Conservation (phyloP, 2,797 vertebrate genomes). For the Gymnopithys bicolor region DNA sequence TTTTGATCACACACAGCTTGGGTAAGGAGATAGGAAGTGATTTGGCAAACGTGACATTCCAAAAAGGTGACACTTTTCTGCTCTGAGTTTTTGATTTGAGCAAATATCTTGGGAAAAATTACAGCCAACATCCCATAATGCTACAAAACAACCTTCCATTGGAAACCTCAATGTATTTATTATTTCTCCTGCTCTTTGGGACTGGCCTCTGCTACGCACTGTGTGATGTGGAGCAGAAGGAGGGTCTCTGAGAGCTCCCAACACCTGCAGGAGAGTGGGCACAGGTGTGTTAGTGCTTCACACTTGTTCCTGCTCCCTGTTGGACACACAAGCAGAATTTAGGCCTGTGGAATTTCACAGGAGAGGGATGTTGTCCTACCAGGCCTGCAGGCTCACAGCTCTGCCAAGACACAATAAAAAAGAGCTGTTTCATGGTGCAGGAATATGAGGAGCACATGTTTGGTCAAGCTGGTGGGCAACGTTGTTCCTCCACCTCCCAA, state of each 20-base stretch:
- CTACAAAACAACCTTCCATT: not conserved
- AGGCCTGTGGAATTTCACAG: not conserved
- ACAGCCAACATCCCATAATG: not conserved
- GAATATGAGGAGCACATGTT: conserved; percentile 53
- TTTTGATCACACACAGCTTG: not conserved
- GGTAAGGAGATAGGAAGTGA: not conserved
- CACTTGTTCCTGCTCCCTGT: not conserved
- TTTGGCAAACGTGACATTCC: not conserved
- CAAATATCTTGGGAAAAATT: not conserved
- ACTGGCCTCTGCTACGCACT: not conserved
- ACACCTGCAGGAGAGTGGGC: not conserved
- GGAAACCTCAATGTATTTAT: not conserved
- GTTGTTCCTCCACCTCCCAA: conserved; percentile 25
- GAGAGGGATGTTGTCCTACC: not conserved
- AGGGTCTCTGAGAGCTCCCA: not conserved
- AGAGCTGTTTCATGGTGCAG: conserved; percentile 39
- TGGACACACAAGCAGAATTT: not conserved
- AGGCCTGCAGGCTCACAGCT: not conserved
- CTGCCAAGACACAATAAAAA: conserved; percentile 22
- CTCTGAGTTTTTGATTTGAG: not conserved
- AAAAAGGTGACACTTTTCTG: not conserved
- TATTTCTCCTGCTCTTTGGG: not conserved
- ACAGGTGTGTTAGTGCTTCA: not conserved
- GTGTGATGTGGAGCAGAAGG: not conserved
- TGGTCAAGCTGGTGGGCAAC: conserved; percentile 26